These are phyloP conservation scores for Patella caerulea DNA, from an alignment of 2,888 invertebrate species.

Conservation along the genomic window DNA sequence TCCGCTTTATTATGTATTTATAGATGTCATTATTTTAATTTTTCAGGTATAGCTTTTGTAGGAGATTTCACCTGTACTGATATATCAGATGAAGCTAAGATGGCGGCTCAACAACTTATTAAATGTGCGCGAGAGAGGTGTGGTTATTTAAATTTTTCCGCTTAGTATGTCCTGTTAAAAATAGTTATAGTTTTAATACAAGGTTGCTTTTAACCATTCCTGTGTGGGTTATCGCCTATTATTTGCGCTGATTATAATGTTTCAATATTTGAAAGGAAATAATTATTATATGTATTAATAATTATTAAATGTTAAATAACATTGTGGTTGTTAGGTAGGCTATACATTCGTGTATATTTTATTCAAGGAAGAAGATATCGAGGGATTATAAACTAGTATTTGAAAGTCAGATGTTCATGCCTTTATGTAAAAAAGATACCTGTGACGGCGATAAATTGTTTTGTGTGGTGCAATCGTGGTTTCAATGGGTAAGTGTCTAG, in stretches of 20 bases:
- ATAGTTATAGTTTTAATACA: too few relatives aligned
- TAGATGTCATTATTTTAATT: too few relatives aligned
- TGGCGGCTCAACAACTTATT: neutral
- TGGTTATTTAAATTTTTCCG: neutral
- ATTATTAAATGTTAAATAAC: too few relatives aligned
- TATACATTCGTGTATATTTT: neutral
- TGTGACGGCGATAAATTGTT: constrained; percentile 1
- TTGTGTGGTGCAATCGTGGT: constrained; percentile 9
- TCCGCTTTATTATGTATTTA: too few relatives aligned
- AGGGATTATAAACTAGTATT: neutral
- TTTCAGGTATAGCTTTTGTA: constrained; percentile 14
- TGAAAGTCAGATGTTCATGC: neutral
- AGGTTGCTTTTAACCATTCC: too few relatives aligned
- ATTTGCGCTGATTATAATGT: too few relatives aligned
- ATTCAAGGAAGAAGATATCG: neutral
- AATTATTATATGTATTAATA: too few relatives aligned
- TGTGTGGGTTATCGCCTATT: too few relatives aligned
- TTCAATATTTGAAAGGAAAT: too few relatives aligned
- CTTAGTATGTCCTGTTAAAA: too few relatives aligned
- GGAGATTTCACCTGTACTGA: constrained; percentile 11
- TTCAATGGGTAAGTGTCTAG: constrained; percentile 10
- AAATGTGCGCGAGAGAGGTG: constrained; percentile 16
- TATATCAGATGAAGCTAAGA: neutral
- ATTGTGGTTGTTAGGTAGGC: too few relatives aligned
- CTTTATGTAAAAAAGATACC: neutral